Base-by-base conservation (phyloP, 1,140 invertebrate species). In the Drosophila ercepeae region DNA sequence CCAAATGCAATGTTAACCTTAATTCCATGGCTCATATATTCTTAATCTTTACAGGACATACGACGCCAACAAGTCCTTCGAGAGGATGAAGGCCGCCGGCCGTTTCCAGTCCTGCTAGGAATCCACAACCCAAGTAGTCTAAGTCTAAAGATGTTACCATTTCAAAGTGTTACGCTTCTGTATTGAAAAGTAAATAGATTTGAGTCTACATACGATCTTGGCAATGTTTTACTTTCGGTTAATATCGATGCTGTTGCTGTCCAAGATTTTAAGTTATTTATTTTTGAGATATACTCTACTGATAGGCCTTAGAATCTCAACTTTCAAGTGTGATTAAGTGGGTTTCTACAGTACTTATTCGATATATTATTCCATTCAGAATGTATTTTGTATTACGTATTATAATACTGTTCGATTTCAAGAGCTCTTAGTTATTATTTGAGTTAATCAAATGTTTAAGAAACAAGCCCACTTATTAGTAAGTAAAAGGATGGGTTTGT, bases 61-160 rank as follows among this genome's bases (percentile, higher is more conserved):
- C 74, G 93, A 94, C 89, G 92, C 92, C 3, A 84, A 93, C 34
- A 91, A 92, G 54, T 93, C 93, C 27, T 94, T 93, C 63, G 91
- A 93, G 81, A 91, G 92, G 45, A 93, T 93, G 93, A 92, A 89
- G 75, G 89, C 91, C 25, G 83, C 86, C 54, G 93, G 93, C 50
- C 82, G 93, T 58, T 93, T 93, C 75, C 91, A 92, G 63, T 92
- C 92, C 23, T 86, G 82, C 64, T 86, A 78, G 58, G 32, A 57
- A 36, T 36, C 29, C 36, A 42, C 44, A 54, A 9, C 53, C 54
- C 48, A 32, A 51, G 68, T 79, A 88, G 57, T 82, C 57, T 86
- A 86, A 89, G 73, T 70, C 64, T 74, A 76, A 77, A 75, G 61
- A 72, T 88, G 78, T 86, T 76, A 61, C 61, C 36, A 48, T 29